phyloP scores from a whole-genome alignment of 2,113 vertebrate species.

The Empidonax alnorum region DNA sequence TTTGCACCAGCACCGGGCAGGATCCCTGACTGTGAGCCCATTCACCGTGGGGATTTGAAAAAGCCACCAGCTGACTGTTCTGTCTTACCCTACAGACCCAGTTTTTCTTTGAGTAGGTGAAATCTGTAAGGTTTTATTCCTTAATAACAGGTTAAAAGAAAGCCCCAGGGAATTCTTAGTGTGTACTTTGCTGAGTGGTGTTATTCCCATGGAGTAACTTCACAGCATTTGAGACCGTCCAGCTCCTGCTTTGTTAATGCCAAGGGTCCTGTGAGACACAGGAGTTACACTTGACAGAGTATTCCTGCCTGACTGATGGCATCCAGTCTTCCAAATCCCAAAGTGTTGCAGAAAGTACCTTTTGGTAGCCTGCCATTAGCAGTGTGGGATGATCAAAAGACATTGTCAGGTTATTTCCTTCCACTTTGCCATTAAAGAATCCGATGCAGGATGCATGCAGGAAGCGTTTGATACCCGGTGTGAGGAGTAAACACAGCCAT shows the following conservation, averaged over 20 bases:
- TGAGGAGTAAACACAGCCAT: background rate
- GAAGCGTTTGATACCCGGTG: background rate
- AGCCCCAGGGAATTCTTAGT: background rate
- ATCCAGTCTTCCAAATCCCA: background rate
- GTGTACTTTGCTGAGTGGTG: background rate
- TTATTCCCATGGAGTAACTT: background rate
- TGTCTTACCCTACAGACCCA: background rate
- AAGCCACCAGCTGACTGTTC: background rate
- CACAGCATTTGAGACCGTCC: background rate
- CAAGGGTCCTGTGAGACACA: background rate
- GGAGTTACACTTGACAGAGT: background rate
- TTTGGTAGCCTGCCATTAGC: background rate
- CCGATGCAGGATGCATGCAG: background rate
- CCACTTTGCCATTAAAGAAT: background rate
- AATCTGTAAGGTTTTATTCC: background rate
- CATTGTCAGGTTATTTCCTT: background rate
- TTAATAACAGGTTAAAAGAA: background rate
- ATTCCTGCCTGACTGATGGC: background rate
- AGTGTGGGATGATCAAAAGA: background rate
- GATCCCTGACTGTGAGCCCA: background rate
- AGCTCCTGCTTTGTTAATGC: background rate
- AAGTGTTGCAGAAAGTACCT: background rate
- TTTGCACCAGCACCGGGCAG: background rate
- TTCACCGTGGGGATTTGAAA: background rate
- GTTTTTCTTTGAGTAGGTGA: background rate